Conservation (phyloP, 2,113 vertebrate species). For the Neopipo cinnamomea region DNA sequence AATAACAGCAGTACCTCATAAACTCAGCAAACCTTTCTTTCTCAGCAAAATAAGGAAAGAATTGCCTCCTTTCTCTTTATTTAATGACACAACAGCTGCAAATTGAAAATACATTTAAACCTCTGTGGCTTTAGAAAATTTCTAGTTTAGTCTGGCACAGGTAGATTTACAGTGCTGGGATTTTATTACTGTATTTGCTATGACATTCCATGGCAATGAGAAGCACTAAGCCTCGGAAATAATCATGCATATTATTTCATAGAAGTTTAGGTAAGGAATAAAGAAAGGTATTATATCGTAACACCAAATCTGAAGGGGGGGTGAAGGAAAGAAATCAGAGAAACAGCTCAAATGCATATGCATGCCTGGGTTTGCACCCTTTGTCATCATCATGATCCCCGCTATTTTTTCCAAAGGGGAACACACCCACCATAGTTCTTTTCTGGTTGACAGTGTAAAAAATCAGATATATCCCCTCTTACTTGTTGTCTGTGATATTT, state of each 20-base stretch:
- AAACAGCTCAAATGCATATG: neutral
- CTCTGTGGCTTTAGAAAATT: neutral
- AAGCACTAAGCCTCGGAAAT: neutral
- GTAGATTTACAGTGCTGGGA: neutral
- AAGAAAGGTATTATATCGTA: neutral
- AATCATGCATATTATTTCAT: neutral
- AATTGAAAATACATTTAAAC: neutral
- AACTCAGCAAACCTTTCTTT: neutral
- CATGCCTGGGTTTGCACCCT: neutral
- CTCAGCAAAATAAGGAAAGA: neutral
- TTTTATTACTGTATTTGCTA: neutral
- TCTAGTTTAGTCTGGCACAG: neutral
- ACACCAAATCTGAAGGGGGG: neutral
- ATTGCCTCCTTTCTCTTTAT: neutral
- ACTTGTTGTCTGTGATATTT: constrained; percentile 80
- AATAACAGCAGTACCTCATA: neutral
- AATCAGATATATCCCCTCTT: neutral
- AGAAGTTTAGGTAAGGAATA: neutral
- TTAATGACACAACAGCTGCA: neutral
- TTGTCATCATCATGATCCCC: neutral
- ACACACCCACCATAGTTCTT: neutral
- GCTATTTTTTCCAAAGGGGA: neutral
- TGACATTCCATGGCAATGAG: neutral
- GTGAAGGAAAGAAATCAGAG: neutral
- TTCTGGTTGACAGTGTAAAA: neutral